Evolutionary conservation across 2,797 vertebrate genomes (phyloP).

Genomic region (Takifugu ocellatus): DNA sequence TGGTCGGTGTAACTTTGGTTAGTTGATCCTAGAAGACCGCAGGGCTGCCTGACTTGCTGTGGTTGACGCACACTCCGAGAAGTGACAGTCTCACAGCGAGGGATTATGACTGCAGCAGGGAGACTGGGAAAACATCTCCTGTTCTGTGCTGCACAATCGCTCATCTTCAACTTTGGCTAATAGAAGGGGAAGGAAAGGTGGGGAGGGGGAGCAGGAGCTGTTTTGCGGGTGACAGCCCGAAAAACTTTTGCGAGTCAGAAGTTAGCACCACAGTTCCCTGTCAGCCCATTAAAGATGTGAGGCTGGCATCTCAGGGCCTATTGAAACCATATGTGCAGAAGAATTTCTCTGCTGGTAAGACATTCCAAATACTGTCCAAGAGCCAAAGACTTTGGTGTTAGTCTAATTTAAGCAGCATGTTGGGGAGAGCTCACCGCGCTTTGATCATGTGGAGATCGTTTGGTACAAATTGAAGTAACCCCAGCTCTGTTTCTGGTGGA

Average conservation of each 20-base stretch:
- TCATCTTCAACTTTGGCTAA: slow-evolving; percentile 86
- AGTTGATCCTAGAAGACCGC: slow-evolving; percentile 80
- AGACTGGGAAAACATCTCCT: slow-evolving; percentile 75
- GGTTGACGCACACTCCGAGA: slow-evolving; percentile 79
- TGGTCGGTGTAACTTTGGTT: slow-evolving; percentile 74
- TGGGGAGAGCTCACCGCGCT: slow-evolving; percentile 91
- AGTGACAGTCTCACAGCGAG: slow-evolving; percentile 82
- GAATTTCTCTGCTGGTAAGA: slow-evolving; percentile 99
- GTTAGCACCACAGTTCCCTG: slow-evolving; percentile 93
- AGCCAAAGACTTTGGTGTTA: slow-evolving; percentile 99
- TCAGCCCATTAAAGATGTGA: slow-evolving; percentile 99
- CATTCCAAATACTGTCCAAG: slow-evolving; percentile 99
- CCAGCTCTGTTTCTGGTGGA: slow-evolving; percentile 94
- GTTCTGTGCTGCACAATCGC: slow-evolving; percentile 80
- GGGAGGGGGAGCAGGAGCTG: background rate
- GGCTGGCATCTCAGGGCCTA: slow-evolving; percentile 90
- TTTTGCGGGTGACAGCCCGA: slow-evolving; percentile 92
- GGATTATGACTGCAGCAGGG: slow-evolving; percentile 79
- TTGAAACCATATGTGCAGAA: slow-evolving; percentile 99
- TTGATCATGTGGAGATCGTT: slow-evolving; percentile 99
- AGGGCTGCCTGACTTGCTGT: slow-evolving; percentile 78
- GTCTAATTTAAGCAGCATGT: slow-evolving; percentile 99
- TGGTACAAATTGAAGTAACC: slow-evolving; percentile 99
- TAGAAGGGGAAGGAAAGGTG: slow-evolving; percentile 50
- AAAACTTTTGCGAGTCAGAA: slow-evolving; percentile 93